Percentiles rank a stretch among this genome's conserved stretches.
Conservation (phyloP, 2,888 invertebrate genomes). For the Hylaea fasciaria region DNA sequence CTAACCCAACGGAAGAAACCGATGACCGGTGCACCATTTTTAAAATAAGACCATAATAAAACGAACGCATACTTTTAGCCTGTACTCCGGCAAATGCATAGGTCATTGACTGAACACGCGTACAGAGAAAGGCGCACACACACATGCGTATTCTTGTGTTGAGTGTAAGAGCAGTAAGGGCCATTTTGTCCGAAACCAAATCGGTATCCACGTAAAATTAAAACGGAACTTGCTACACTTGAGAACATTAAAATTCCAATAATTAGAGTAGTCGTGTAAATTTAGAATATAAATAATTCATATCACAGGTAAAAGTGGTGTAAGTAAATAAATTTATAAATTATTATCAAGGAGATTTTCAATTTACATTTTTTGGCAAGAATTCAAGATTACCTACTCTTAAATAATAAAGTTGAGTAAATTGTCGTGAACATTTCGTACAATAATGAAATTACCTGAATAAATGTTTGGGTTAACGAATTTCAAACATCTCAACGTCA, state of each 20-base stretch:
- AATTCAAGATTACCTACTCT: too few species aligned
- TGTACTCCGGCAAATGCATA: conserved; percentile 82
- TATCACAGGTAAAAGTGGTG: too few species aligned
- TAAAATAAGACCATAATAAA: conserved; percentile 85
- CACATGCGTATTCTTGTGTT: conserved; percentile 49
- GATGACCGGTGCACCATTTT: conserved; percentile 77
- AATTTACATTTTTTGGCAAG: too few species aligned
- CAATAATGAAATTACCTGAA: neutral
- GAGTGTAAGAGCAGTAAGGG: conserved; percentile 32
- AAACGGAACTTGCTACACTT: too few species aligned
- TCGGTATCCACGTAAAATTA: neutral
- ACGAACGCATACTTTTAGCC: conserved; percentile 84
- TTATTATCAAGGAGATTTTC: too few species aligned
- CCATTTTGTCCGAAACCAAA: neutral
- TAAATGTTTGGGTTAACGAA: too few species aligned
- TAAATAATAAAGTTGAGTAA: too few species aligned
- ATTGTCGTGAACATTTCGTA: neutral
- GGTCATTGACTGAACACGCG: conserved; percentile 77
- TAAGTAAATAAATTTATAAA: too few species aligned
- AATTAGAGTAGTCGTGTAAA: neutral
- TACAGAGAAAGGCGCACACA: conserved; percentile 56
- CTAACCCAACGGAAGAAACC: conserved; percentile 80
- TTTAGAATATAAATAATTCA: too few species aligned
- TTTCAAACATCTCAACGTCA: too few species aligned
- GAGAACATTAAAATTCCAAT: neutral